Conservation (phyloP, 1,140 invertebrate species). For the Ostrea denselamellosa region DNA sequence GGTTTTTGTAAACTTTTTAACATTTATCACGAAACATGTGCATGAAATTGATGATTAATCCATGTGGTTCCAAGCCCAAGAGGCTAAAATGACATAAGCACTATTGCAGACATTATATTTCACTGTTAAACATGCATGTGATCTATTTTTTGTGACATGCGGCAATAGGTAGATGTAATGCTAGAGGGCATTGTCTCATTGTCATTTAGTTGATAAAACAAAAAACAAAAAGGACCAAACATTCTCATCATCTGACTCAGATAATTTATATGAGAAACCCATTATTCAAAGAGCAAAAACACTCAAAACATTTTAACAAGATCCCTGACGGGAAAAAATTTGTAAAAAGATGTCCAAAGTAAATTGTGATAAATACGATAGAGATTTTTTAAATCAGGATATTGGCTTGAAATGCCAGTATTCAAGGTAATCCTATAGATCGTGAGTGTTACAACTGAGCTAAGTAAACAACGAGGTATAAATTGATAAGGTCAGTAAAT, state of each 20-base stretch:
- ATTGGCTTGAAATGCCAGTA: not conserved
- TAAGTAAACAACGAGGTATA: constrained; percentile 2
- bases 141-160: too few species aligned
- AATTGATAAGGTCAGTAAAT: constrained; percentile 7
- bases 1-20: constrained; percentile 1
- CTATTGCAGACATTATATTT: too few species aligned
- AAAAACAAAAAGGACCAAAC: not conserved
- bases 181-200: not conserved
- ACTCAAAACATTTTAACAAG: not conserved
- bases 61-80: not conserved
- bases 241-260: not conserved
- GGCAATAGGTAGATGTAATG: not conserved
- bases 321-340: not conserved
- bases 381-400: not conserved
- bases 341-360: not conserved
- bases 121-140: too few species aligned
- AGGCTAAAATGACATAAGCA: not conserved
- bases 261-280: not conserved
- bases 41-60: constrained; percentile 30
- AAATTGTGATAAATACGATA: not conserved
- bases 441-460: not conserved
- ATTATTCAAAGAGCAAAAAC: not conserved
- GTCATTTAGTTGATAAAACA: not conserved
- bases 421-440: not conserved
- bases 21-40: not conserved